These are phyloP conservation scores for Archaeoteleia sp. DNA, from an alignment of 2,888 invertebrate genomes.

Conservation along the genomic window DNA sequence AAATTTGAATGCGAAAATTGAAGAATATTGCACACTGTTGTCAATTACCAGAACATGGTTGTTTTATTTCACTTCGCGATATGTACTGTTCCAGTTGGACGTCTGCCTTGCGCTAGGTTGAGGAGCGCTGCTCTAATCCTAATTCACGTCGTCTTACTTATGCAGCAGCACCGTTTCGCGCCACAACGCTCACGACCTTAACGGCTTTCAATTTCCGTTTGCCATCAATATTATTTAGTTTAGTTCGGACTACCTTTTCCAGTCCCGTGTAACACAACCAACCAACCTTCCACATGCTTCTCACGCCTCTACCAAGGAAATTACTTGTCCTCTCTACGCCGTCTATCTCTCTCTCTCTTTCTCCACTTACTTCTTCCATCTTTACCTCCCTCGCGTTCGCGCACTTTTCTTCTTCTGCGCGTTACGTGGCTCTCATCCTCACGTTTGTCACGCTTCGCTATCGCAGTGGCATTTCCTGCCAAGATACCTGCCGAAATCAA, in stretches of 20 bases:
- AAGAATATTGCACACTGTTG: too few relatives aligned
- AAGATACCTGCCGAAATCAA: constrained; percentile 43
- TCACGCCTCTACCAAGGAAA: constrained; percentile 74
- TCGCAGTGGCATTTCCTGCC: constrained; percentile 31
- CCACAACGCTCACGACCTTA: constrained; percentile 70
- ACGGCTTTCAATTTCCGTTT: constrained; percentile 75
- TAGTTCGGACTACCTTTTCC: constrained; percentile 68
- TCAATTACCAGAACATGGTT: constrained; percentile 5
- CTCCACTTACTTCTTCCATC: constrained; percentile 12
- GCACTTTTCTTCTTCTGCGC: constrained; percentile 52
- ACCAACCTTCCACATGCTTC: constrained; percentile 69
- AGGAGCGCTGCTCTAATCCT: constrained; percentile 68
- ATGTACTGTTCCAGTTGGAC: background rate
- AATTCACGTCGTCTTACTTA: constrained; percentile 72
- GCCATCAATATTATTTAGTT: constrained; percentile 76
- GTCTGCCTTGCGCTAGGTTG: constrained; percentile 45
- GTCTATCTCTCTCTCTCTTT: constrained; percentile 18
- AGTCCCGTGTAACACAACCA: constrained; percentile 27
- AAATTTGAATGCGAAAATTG: too few relatives aligned
- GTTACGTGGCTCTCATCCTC: constrained; percentile 34
- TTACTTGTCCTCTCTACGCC: constrained; percentile 69
- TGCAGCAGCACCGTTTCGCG: constrained; percentile 68
- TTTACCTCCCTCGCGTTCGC: constrained; percentile 25
- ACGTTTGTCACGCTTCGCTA: constrained; percentile 13
- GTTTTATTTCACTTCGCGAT: constrained; percentile 13